Conservation (phyloP, 64 coral and sea anemone genomes). For the Pocillopora damicornis region DNA sequence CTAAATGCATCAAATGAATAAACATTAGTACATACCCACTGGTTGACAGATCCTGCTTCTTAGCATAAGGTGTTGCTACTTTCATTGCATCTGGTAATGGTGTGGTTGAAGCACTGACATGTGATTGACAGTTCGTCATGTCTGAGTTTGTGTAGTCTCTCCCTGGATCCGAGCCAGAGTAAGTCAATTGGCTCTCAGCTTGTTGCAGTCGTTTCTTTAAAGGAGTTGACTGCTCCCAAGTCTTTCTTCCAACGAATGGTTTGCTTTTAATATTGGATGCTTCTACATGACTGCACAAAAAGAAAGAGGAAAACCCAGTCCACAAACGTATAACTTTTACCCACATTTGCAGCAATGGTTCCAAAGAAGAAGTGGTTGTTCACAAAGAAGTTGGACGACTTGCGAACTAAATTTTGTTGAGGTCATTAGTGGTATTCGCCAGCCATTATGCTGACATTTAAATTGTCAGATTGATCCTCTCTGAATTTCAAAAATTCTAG, state of each 20-base stretch:
- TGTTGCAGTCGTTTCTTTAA: slow-evolving; percentile 2
- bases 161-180: not conserved
- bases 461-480: too few species aligned
- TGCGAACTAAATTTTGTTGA: too few species aligned
- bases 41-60: not conserved
- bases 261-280: slow-evolving; percentile 1
- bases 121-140: not conserved
- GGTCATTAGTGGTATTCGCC: too few species aligned
- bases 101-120: not conserved
- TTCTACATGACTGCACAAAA: not conserved
- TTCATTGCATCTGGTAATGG: not conserved
- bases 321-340: not conserved
- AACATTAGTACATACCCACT: not conserved
- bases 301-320: not conserved
- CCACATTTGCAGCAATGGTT: too few species aligned
- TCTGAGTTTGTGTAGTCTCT: not conserved
- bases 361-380: too few species aligned
- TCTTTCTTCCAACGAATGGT: slow-evolving; percentile 15
- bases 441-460: too few species aligned
- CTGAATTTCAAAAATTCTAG: too few species aligned
- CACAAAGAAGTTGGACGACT: too few species aligned
- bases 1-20: not conserved
- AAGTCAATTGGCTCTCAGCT: not conserved
- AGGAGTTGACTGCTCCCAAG: slow-evolving; percentile 37
- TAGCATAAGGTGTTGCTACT: not conserved